Evolutionary conservation across 2,113 vertebrate species (phyloP).

Genomic region (Neodontobutis hainanensis): DNA sequence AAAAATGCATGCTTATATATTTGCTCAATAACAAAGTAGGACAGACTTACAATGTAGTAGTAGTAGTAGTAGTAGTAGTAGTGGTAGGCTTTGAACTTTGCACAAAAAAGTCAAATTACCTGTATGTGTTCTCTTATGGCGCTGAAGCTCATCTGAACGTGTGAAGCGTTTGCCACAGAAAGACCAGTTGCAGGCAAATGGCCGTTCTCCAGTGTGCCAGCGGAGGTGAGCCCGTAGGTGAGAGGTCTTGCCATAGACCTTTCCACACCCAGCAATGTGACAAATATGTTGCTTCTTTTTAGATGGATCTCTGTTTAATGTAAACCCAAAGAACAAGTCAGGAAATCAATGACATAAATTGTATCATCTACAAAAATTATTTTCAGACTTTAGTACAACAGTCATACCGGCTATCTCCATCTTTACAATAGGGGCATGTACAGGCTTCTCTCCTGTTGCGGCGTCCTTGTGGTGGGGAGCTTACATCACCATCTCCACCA

Average conservation of each 20-base stretch:
- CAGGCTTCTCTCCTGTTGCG: constrained; percentile 91
- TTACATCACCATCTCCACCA: constrained; percentile 86
- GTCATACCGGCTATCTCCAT: constrained; percentile 89
- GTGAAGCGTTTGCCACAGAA: constrained; percentile 97
- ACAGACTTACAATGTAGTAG: not conserved
- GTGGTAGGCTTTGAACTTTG: not conserved
- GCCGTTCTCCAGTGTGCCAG: constrained; percentile 96
- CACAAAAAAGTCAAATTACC: constrained; percentile 68
- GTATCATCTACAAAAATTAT: not conserved
- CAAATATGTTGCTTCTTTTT: constrained; percentile 98
- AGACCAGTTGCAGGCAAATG: constrained; percentile 91
- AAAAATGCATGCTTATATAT: not conserved
- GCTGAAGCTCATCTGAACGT: constrained; percentile 92
- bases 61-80: no score
- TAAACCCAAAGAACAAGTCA: not conserved
- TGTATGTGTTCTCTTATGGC: constrained; percentile 96
- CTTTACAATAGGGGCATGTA: constrained; percentile 97
- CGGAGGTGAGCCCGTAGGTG: constrained; percentile 93
- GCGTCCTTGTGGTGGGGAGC: constrained; percentile 84
- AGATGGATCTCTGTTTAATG: constrained; percentile 81
- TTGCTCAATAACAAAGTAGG: not conserved
- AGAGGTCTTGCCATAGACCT: constrained; percentile 95
- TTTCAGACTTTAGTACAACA: no score
- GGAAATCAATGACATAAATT: not conserved
- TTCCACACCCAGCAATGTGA: constrained; percentile 91